These are phyloP conservation scores for Pipa parva DNA, from an alignment of 2,113 vertebrate genomes.

Conservation along the genomic window DNA sequence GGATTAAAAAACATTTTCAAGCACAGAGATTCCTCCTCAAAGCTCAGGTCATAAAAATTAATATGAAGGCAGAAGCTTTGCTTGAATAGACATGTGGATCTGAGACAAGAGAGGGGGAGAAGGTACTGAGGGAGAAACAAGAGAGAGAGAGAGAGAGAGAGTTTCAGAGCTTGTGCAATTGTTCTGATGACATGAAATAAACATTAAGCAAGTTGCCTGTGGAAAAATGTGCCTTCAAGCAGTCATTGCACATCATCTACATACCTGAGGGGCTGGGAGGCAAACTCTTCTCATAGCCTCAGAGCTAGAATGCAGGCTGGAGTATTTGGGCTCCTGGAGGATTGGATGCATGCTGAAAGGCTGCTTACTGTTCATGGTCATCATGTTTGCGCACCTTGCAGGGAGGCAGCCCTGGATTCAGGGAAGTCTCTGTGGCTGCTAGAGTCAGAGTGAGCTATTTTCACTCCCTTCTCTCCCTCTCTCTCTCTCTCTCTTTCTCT, in stretches of 20 bases:
- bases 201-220: constrained; percentile 68
- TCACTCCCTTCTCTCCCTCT: constrained; percentile 68
- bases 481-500: constrained; percentile 56
- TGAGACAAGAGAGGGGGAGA: constrained; percentile 54
- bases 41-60: constrained; percentile 97
- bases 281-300: constrained; percentile 93
- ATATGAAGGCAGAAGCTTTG: constrained; percentile 80
- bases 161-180: constrained; percentile 55
- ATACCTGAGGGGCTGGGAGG: constrained; percentile 90
- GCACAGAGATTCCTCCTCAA: constrained; percentile 81
- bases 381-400: constrained; percentile 74
- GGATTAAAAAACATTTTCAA: constrained; percentile 85
- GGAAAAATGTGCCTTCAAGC: constrained; percentile 69
- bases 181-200: constrained; percentile 75
- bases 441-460: constrained; percentile 70
- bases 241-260: constrained; percentile 60
- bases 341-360: constrained; percentile 85
- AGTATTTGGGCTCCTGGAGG: constrained; percentile 85
- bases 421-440: constrained; percentile 60
- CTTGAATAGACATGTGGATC: constrained; percentile 78
- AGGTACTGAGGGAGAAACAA: constrained; percentile 34
- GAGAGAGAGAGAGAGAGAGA: constrained; percentile 47
- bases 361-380: constrained; percentile 93
- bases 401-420: constrained; percentile 65
- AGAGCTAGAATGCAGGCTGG: constrained; percentile 77